Base-by-base conservation (phyloP, 2,888 invertebrate species). In the Zygaena filipendulae region DNA sequence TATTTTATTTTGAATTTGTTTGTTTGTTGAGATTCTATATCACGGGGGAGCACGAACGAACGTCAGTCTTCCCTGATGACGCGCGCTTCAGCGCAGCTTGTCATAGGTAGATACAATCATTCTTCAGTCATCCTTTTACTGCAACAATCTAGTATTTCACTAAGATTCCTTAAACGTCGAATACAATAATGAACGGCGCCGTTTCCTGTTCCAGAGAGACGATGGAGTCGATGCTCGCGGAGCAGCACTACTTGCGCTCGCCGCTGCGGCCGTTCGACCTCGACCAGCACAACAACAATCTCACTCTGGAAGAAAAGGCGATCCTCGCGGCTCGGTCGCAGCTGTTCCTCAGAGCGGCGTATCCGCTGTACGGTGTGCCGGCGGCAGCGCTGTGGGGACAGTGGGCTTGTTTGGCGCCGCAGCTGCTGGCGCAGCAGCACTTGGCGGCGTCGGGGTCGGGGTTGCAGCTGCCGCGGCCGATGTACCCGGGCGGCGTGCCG, bases 191-290 rank as follows among this genome's bases (percentile, higher is more conserved):
- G n/a, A n/a, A n/a, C n/a, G n/a, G n/a, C n/a, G n/a, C n/a, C 7
- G 16, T 16, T 16, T 16, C 7, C 16, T 49, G 39, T 79, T 74
- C 44, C 86, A 92, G 93, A 71, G 93, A 93, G 75, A 92, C 92
- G 32, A 92, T 93, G 92, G 93, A 93, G 67, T 88, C 88, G 29
- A 90, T 93, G 88, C 64, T 92, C 49, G 90, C 89, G 22, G 92
- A 92, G 55, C 92, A 92, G 68, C 91, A 92, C 47, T 87, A 91
- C 47, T 81, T 92, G 39, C 86, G 92, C 25, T 87, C 91, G 27
- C 89, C 89, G 2, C 72, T 91, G 44, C 85, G 91, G 27, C 88
- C 90, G 19, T 87, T 90, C 49, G 87, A 84, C 44, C 71, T 89
- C 52, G 90, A 91, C 41, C 84, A 84, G 33, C 85, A 87, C 49